phyloP scores from a whole-genome alignment of 2,113 vertebrate genomes.

The Perca flavescens region DNA sequence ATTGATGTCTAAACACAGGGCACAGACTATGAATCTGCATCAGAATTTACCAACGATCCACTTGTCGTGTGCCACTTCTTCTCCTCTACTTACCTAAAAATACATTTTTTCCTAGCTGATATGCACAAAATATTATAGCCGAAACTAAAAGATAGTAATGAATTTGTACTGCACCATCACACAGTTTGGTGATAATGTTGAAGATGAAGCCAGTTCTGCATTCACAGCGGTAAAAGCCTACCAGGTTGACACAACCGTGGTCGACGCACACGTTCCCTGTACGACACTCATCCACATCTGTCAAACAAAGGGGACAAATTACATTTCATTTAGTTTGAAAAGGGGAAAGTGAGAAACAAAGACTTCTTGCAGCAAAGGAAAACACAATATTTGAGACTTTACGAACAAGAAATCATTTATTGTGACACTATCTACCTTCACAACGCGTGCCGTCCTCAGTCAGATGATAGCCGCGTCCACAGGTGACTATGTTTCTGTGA shows the following conservation, averaged over 20 bases:
- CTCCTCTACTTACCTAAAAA: background rate
- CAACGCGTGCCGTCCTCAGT: conserved; percentile 89
- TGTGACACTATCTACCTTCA: conserved; percentile 80
- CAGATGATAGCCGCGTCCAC: conserved; percentile 92
- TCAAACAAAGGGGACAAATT: background rate
- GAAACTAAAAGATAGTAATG: background rate
- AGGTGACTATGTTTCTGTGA: conserved; percentile 87
- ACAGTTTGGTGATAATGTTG: conserved; percentile 87
- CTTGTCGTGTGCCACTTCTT: background rate
- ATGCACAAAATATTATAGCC: background rate
- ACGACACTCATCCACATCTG: conserved; percentile 92
- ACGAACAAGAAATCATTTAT: background rate
- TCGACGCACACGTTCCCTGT: conserved; percentile 85
- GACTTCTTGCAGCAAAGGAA: background rate
- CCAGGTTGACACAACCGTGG: conserved; percentile 88
- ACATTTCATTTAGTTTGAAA: background rate
- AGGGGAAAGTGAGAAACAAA: no score
- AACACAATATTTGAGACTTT: background rate
- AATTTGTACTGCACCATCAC: conserved; percentile 85
- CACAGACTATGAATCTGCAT: background rate
- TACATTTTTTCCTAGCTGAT: background rate
- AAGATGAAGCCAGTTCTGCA: conserved; percentile 90
- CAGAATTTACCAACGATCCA: background rate
- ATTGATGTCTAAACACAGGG: conserved; percentile 87
- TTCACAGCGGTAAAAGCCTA: conserved; percentile 91